phyloP scores from a whole-genome alignment of 2,888 invertebrate species.

The Caenorhabditis becei region DNA sequence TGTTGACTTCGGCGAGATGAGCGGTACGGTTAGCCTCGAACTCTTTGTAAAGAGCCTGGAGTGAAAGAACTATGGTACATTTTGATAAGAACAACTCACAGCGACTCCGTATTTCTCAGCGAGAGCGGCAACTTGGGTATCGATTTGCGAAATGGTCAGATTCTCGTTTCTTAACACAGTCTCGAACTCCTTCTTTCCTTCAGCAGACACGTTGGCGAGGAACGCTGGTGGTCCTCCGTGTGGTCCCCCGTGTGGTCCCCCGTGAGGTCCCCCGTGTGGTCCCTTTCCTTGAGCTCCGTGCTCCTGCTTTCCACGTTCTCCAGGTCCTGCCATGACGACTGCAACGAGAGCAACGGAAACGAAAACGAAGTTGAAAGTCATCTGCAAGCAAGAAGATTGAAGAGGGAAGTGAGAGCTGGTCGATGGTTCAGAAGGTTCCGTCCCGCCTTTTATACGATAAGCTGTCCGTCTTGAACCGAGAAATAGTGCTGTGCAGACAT shows the following conservation, averaged over 20 bases:
- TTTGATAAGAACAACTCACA: constrained; percentile 26
- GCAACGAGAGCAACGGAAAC: not conserved
- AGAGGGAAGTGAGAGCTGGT: not conserved
- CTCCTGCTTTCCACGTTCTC: not conserved
- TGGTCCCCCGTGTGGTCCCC: constrained; percentile 8
- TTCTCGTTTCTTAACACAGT: constrained; percentile 51
- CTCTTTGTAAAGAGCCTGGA: constrained; percentile 52
- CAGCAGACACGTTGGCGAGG: constrained; percentile 37
- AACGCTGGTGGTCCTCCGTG: constrained; percentile 30
- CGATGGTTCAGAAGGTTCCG: not conserved
- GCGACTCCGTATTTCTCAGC: constrained; percentile 61
- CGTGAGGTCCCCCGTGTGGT: constrained; percentile 3
- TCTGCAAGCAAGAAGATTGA: constrained; percentile 9
- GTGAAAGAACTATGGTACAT: not conserved
- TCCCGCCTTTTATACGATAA: constrained; percentile 9
- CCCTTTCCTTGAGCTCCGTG: not conserved
- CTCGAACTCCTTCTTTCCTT: constrained; percentile 30
- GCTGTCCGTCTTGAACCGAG: not conserved
- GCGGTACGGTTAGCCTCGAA: constrained; percentile 61
- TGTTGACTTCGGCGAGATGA: constrained; percentile 43
- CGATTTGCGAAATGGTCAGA: constrained; percentile 43
- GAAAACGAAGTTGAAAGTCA: constrained; percentile 1
- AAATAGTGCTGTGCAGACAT: not conserved
- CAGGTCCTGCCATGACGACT: constrained; percentile 14
- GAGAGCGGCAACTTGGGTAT: constrained; percentile 50